Percentiles rank a stretch among this genome's conserved stretches.
phyloP scores from a whole-genome alignment of 1,140 invertebrate species.

The Grapholita molesta region DNA sequence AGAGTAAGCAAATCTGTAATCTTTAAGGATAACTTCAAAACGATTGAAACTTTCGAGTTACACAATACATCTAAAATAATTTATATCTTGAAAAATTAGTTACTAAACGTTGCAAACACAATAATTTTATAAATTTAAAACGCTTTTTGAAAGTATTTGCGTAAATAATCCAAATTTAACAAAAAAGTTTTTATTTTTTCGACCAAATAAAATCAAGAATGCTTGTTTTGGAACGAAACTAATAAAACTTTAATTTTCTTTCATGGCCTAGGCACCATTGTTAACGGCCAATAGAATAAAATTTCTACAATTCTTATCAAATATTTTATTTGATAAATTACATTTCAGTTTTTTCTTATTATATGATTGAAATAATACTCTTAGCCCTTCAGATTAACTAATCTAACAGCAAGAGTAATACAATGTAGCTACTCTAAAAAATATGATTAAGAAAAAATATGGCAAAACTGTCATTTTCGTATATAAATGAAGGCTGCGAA shows the following conservation, averaged over 20 bases:
- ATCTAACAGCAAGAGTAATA: constrained; percentile 1
- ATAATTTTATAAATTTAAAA: no score
- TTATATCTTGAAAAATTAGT: background rate
- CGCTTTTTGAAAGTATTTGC: no score
- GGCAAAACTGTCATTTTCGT: constrained; percentile 69
- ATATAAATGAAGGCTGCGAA: constrained; percentile 73
- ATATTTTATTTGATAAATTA: no score
- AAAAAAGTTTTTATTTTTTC: no score
- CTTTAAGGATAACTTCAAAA: background rate
- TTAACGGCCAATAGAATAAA: background rate
- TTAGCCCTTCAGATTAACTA: background rate
- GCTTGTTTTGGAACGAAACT: background rate
- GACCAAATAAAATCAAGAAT: no score
- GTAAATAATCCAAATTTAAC: no score
- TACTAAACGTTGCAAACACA: no score
- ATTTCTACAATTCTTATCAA: no score
- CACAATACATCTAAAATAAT: no score
- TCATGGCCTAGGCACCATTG: background rate
- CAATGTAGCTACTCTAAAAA: constrained; percentile 37
- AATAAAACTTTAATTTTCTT: background rate
- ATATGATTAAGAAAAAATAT: constrained; percentile 29
- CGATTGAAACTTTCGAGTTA: no score
- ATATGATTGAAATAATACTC: no score
- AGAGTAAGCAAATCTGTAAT: background rate
- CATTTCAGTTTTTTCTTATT: no score